Evolutionary conservation across 2,113 vertebrate genomes (phyloP).

Genomic region (Urocolius indicus): DNA sequence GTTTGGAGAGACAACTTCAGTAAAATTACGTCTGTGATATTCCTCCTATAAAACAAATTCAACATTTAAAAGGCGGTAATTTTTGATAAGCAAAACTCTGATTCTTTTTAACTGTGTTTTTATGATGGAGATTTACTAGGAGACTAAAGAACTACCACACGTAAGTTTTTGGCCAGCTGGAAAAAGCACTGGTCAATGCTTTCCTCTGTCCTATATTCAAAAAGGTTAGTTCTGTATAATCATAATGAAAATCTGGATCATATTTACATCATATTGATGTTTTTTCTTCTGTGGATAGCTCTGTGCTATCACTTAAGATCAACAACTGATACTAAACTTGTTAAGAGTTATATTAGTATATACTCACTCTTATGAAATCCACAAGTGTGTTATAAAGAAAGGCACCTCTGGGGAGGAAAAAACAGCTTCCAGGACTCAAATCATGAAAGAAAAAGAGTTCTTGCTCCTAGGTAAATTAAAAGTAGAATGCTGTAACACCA

Average conservation of each 20-base stretch:
- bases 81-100: background rate
- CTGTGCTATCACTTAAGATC: background rate
- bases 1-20: constrained; percentile 92
- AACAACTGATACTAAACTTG: background rate
- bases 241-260: background rate
- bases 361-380: constrained; percentile 90
- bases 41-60: constrained; percentile 79
- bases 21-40: constrained; percentile 86
- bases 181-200: background rate
- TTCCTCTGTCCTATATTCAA: background rate
- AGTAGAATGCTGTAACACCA: background rate
- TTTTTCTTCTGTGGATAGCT: background rate
- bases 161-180: background rate
- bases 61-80: background rate
- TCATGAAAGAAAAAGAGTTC: constrained; percentile 99
- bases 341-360: background rate
- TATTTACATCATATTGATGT: background rate
- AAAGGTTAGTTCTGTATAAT: background rate
- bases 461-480: constrained; percentile 84
- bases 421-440: constrained; percentile 95
- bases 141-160: background rate
- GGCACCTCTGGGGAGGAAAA: constrained; percentile 93
- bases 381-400: constrained; percentile 89
- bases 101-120: background rate
- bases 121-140: background rate